Percentiles rank a stretch among this genome's conserved stretches.
Conservation (phyloP, 2,113 vertebrate species). For the Barbus barbus region DNA sequence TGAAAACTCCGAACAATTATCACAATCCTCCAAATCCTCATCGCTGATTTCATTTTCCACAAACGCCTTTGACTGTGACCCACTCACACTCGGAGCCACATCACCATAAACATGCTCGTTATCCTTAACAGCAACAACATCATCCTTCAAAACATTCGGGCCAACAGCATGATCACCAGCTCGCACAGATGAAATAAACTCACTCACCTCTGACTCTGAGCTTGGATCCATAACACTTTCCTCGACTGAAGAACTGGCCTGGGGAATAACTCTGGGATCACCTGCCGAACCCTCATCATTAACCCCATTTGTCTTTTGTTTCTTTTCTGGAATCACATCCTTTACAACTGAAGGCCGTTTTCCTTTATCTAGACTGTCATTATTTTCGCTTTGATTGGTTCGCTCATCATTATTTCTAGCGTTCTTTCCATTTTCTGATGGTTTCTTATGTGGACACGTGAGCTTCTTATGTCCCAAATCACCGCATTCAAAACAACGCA, state of each 20-base stretch:
- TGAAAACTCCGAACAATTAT: neutral
- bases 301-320: neutral
- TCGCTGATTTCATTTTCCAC: neutral
- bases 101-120: neutral
- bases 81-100: too few relatives aligned
- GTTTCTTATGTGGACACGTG: neutral
- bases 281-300: neutral
- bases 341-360: neutral
- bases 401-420: neutral
- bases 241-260: neutral
- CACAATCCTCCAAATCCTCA: neutral
- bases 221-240: neutral
- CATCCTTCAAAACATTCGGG: neutral
- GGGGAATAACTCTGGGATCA: neutral
- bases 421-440: neutral
- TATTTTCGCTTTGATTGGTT: neutral
- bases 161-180: neutral
- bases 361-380: neutral
- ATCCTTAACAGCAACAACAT: neutral
- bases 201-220: neutral
- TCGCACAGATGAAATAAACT: neutral
- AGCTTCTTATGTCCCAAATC: slow-evolving; percentile 2
- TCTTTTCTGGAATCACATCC: neutral
- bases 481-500: neutral
- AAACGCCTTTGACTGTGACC: neutral